Conservation (phyloP, 2,797 vertebrate species). For the Tapirus indicus region DNA sequence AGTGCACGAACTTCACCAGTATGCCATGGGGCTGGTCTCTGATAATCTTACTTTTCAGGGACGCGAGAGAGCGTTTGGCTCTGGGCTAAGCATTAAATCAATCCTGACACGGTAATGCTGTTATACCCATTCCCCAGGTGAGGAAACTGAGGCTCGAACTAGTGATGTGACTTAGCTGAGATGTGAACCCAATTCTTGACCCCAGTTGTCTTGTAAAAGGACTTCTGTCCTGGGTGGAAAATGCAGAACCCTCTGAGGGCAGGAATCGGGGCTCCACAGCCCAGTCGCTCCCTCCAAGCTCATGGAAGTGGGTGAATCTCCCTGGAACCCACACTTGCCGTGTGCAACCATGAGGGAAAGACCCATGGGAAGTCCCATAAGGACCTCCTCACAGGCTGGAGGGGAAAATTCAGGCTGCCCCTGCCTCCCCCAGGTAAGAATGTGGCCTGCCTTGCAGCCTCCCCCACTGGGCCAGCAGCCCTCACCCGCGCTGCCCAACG, state of each 20-base stretch:
- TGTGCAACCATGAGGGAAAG: neutral
- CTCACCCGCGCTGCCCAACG: neutral
- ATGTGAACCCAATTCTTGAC: neutral
- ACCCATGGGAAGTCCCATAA: neutral
- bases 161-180: neutral
- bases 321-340: neutral
- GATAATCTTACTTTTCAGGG: too few relatives aligned
- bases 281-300: neutral
- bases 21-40: too few relatives aligned
- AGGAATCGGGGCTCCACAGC: neutral
- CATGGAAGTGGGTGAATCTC: neutral
- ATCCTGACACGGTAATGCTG: neutral
- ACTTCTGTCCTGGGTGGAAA: neutral
- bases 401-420: neutral
- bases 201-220: neutral
- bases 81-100: neutral
- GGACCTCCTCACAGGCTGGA: neutral
- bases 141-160: neutral
- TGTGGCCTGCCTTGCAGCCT: rapidly evolving
- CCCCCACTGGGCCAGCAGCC: neutral
- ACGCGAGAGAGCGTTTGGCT: neutral
- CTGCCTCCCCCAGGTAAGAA: too few relatives aligned
- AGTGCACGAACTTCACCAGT: too few relatives aligned
- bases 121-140: neutral
- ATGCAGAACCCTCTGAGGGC: neutral